Evolutionary conservation across 1,140 invertebrate genomes (phyloP).

Genomic region (Paracyclopina nana): DNA sequence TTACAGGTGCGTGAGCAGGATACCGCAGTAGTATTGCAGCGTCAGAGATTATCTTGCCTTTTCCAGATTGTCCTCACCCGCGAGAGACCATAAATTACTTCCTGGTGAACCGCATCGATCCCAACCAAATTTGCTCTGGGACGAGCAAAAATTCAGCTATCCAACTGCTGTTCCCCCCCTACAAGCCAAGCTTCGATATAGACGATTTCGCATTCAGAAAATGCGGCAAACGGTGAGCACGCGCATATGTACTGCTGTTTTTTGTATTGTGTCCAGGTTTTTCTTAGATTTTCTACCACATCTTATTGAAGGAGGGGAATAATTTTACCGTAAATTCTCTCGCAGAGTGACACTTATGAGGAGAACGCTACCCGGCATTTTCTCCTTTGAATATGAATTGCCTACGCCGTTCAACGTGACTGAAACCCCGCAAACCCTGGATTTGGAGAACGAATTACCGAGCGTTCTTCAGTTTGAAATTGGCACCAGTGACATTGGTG

Average conservation of each 20-base stretch:
- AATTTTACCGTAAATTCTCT: background rate
- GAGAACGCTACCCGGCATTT: background rate
- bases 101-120: background rate
- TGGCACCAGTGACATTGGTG: slow-evolving; percentile 2
- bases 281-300: background rate
- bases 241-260: background rate
- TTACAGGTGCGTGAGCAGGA: background rate
- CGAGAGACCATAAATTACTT: background rate
- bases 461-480: slow-evolving; percentile 4
- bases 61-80: background rate
- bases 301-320: no score
- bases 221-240: background rate
- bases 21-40: background rate
- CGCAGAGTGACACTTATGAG: background rate
- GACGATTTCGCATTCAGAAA: background rate
- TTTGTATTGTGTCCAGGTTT: background rate
- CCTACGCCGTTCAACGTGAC: background rate
- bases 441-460: background rate
- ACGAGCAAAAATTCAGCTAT: background rate
- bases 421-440: background rate
- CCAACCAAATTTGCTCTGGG: background rate
- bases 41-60: background rate
- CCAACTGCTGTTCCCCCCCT: background rate
- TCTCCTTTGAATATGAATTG: background rate
- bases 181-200: background rate